Base-by-base conservation (phyloP, 2,113 vertebrate species). In the Dasyornis broadbenti region DNA sequence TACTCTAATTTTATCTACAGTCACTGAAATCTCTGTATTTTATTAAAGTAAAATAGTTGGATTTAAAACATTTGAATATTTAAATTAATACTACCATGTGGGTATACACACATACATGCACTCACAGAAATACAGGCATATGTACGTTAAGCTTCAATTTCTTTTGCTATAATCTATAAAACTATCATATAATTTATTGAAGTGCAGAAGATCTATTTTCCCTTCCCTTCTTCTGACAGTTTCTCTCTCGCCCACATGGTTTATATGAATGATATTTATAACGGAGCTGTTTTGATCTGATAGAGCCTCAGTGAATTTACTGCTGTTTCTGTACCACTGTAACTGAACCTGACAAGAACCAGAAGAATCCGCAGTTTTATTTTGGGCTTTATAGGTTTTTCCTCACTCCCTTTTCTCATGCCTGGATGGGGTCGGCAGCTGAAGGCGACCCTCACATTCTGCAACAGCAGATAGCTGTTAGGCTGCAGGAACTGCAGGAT, bases 261-360 rank as follows among this genome's bases (percentile, higher is more conserved):
- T 96, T 96, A 59, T 71, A 90, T 68, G 88, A 96, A 88, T 75
- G 60, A 92, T 95, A 93, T 94, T 93, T 96, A 84, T 72, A 96
- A 96, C 53, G 11, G 72, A 50, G 39, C 35, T 90, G 90, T 86
- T 97, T 95, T 97, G 93, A 95, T 94, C 90, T 93, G 93, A 95
- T 94, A 82, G 86, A 94, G 53, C 80, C 42, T 86, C 83, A 53
- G 85, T 78, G 83, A 95, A 96, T 96, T 96, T 96, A 97, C 86
- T 76, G 92, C 93, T 65, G n/a, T 86, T 92, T 83, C 90, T 96
- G 44, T 52, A 89, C 76, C 85, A 56, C 52, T 86, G 73, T 71
- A 89, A 95, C 57, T 93, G 86, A 95, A 96, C 73, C 94, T 96
- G 95, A 95, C 90, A 93, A 88, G 88, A 96, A 95, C 86, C 92